Conservation (phyloP, 1,140 invertebrate species). For the Drosophila miranda region DNA sequence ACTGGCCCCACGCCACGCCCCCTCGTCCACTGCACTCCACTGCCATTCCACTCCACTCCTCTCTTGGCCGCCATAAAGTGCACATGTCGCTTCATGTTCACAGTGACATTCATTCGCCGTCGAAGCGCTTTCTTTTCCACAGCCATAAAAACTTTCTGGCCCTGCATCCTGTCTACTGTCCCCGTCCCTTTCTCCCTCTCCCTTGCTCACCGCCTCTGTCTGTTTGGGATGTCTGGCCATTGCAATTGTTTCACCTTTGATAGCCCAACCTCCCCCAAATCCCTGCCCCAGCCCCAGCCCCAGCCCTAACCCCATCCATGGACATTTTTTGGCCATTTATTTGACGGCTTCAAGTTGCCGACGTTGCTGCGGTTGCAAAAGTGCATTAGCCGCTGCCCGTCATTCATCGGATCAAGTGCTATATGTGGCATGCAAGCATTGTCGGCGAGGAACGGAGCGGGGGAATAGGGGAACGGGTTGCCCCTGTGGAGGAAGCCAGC, state of each 20-base stretch:
- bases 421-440: constrained; percentile 23
- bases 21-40: neutral
- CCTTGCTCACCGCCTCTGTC: constrained; percentile 5
- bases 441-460: neutral
- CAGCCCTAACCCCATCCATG: neutral
- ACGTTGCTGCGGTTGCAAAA: constrained; percentile 78
- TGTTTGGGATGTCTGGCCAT: constrained; percentile 34
- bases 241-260: constrained; percentile 64
- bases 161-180: constrained; percentile 7
- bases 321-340: constrained; percentile 72
- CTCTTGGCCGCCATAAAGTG: constrained; percentile 72
- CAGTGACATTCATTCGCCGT: constrained; percentile 80
- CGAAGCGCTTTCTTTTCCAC: constrained; percentile 66
- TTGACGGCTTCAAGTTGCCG: constrained; percentile 78
- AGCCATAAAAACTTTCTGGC: constrained; percentile 69
- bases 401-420: constrained; percentile 61
- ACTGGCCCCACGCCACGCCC: neutral
- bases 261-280: neutral
- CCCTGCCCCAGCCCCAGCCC: too few relatives aligned
- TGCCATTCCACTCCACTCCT: constrained; percentile 17
- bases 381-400: constrained; percentile 76
- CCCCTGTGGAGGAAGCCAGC: too few relatives aligned
- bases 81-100: constrained; percentile 80
- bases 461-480: too few relatives aligned
- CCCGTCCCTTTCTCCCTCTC: neutral